Percentiles rank a stretch among this genome's conserved stretches.
Evolutionary conservation across 2,113 vertebrate species (phyloP).

Genomic region (Arizona elegans): DNA sequence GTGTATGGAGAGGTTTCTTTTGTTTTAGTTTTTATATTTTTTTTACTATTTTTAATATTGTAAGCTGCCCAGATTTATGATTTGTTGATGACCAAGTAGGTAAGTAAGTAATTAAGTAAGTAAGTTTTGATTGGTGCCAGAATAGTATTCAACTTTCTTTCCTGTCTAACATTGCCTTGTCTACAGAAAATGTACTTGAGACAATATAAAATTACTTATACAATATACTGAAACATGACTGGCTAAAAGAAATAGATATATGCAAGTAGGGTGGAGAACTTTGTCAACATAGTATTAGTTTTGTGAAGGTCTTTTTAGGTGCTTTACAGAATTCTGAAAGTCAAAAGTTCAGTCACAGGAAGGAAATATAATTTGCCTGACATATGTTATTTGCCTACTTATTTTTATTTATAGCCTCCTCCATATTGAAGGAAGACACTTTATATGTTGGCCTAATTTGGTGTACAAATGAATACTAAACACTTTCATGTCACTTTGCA

Average conservation of each 20-base stretch:
- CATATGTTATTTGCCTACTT: not conserved
- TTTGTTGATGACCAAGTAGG: not conserved
- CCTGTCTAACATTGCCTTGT: not conserved
- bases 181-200: not conserved
- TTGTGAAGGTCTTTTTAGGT: not conserved
- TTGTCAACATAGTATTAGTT: not conserved
- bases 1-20: not conserved
- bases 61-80: not conserved
- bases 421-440: not conserved
- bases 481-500: not conserved
- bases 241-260: not conserved
- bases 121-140: not conserved
- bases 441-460: not conserved
- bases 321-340: not conserved
- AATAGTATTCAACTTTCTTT: not conserved
- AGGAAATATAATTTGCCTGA: not conserved
- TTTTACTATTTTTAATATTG: not conserved
- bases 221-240: not conserved
- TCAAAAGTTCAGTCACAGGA: not conserved
- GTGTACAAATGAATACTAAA: not conserved
- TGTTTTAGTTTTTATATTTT: not conserved
- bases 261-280: not conserved
- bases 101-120: not conserved
- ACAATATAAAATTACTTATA: not conserved
- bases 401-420: not conserved